Conservation (phyloP, 2,888 invertebrate species). For the Agrotis ipsilon region DNA sequence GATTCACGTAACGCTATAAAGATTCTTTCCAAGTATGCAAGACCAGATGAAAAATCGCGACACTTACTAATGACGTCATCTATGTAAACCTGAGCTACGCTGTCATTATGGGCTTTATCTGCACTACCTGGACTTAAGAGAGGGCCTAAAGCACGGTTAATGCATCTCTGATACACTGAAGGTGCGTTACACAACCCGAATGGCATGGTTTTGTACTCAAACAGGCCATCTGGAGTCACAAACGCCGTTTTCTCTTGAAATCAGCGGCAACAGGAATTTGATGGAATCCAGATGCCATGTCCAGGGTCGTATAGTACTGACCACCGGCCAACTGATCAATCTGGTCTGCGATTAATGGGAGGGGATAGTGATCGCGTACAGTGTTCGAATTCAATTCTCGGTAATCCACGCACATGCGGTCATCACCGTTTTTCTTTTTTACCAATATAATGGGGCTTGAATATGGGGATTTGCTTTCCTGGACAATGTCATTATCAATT, state of each 20-base stretch:
- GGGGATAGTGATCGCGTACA: constrained; percentile 6
- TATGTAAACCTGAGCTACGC: constrained; percentile 59
- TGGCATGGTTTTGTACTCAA: constrained; percentile 67
- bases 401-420: constrained; percentile 8
- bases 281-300: constrained; percentile 52
- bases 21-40: constrained; percentile 54
- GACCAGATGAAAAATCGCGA: constrained; percentile 42
- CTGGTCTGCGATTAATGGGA: constrained; percentile 15
- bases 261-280: constrained; percentile 54
- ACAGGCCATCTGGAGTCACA: constrained; percentile 67
- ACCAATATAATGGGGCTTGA: constrained; percentile 8
- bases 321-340: constrained; percentile 20
- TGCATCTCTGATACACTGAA: constrained; percentile 51
- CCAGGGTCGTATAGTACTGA: constrained; percentile 25
- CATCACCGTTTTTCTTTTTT: constrained; percentile 12
- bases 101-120: constrained; percentile 4
- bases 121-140: constrained; percentile 19
- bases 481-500: neutral
- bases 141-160: constrained; percentile 12
- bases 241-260: constrained; percentile 67
- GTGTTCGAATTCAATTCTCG: constrained; percentile 10
- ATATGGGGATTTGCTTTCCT: neutral
- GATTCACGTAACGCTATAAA: constrained; percentile 56
- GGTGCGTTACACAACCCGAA: constrained; percentile 63
- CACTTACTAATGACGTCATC: constrained; percentile 67